Evolutionary conservation across 30 jellyfish, hydroid and myxozoan genomes (phyloP).

Genomic region (Turritopsis dohrnii): DNA sequence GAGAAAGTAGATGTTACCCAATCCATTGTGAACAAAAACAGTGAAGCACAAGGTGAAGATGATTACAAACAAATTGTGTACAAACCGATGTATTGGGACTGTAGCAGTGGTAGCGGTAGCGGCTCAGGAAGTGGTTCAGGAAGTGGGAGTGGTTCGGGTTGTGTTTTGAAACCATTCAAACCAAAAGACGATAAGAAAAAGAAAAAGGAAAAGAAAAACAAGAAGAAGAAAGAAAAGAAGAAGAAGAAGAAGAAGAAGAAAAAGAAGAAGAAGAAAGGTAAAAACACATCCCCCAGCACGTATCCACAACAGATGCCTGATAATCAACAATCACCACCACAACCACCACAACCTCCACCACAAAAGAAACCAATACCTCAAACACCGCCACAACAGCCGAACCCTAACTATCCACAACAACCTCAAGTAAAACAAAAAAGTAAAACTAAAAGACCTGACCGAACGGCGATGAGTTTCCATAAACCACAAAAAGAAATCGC

Average conservation of each 20-base stretch:
- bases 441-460: not conserved
- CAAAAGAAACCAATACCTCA: not conserved
- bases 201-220: not conserved
- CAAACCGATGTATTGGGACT: slow-evolving; percentile 16
- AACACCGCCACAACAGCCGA: slow-evolving; percentile 4
- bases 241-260: not conserved
- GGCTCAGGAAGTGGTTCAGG: slow-evolving; percentile 23
- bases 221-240: not conserved
- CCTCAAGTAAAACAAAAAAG: not conserved
- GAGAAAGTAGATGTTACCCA: slow-evolving; percentile 13
- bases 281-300: not conserved
- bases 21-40: not conserved
- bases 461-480: not conserved
- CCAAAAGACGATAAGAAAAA: not conserved
- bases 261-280: not conserved
- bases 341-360: slow-evolving; percentile 13
- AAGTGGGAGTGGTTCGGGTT: slow-evolving; percentile 18
- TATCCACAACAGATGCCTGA: slow-evolving; percentile 4
- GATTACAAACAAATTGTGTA: slow-evolving; percentile 3
- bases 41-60: slow-evolving; percentile 14
- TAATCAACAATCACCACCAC: slow-evolving; percentile 24
- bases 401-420: slow-evolving; percentile 7
- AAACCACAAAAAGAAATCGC: not conserved
- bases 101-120: slow-evolving; percentile 15
- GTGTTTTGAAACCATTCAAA: slow-evolving; percentile 10